phyloP scores from a whole-genome alignment of 53 echinoderm and acorn worm genomes.

The Echinarachnius parma region DNA sequence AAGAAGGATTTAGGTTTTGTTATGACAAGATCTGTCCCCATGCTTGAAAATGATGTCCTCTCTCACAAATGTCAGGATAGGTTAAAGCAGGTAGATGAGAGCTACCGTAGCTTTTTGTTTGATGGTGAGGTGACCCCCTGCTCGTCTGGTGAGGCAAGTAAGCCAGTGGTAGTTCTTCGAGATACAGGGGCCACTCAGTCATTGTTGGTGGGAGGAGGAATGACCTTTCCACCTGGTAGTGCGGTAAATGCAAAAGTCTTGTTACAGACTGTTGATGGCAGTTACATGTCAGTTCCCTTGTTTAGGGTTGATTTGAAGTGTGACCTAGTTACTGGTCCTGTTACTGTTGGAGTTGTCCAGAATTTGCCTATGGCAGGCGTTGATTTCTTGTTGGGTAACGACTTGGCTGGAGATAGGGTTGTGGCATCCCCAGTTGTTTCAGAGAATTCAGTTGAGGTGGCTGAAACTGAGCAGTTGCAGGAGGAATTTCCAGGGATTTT shows the following conservation, averaged over 20 bases:
- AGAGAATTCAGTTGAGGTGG: neutral
- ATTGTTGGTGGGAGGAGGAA: neutral
- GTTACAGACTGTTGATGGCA: neutral
- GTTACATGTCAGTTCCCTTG: slow-evolving; percentile 18
- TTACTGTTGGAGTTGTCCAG: slow-evolving; percentile 37
- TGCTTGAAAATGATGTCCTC: too few species aligned
- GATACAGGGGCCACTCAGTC: neutral
- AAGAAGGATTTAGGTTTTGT: neutral
- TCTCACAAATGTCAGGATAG: neutral
- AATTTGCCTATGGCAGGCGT: slow-evolving; percentile 26
- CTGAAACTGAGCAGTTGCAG: slow-evolving; percentile 27
- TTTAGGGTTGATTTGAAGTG: slow-evolving; percentile 25
- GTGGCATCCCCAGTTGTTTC: slow-evolving; percentile 3
- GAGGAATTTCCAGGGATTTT: slow-evolving; percentile 27
- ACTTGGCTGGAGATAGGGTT: slow-evolving; percentile 12
- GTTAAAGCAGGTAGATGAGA: neutral
- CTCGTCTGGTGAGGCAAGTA: neutral
- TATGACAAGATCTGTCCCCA: neutral
- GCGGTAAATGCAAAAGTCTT: neutral
- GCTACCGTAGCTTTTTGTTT: slow-evolving; percentile 3
- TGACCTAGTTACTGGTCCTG: slow-evolving; percentile 45
- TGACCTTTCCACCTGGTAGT: neutral
- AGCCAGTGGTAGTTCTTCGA: neutral
- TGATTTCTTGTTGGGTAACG: slow-evolving; percentile 32
- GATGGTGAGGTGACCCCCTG: neutral